These are phyloP conservation scores for Tetrax tetrax DNA, from an alignment of 2,113 vertebrate genomes.

Conservation along the genomic window DNA sequence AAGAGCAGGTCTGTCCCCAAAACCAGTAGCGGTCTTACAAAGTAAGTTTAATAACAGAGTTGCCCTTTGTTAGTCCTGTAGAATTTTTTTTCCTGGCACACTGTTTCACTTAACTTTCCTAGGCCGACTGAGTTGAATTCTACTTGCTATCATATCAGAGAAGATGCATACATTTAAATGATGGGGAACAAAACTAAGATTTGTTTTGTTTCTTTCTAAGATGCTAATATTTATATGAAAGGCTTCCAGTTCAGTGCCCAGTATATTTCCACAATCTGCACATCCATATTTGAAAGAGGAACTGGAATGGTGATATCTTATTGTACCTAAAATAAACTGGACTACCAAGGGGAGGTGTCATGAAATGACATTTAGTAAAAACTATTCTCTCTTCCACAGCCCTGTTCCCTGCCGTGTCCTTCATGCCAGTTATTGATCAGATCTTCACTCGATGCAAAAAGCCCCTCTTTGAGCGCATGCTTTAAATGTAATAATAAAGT, in stretches of 20 bases:
- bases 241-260: background rate
- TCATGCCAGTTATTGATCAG: conserved; percentile 58
- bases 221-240: conserved; percentile 34
- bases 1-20: background rate
- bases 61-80: background rate
- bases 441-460: conserved; percentile 22
- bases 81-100: background rate
- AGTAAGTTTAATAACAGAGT: background rate
- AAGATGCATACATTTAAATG: background rate
- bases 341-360: conserved; percentile 36
- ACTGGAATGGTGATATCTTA: conserved; percentile 25
- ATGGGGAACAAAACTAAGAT: background rate
- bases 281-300: conserved; percentile 34
- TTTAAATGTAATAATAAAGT: conserved; percentile 60
- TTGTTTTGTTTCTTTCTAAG: background rate
- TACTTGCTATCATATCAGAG: background rate
- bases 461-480: conserved; percentile 8
- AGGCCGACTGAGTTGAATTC: background rate
- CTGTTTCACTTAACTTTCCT: background rate
- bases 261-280: conserved; percentile 35
- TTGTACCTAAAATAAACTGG: conserved; percentile 46
- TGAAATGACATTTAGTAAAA: conserved; percentile 68
- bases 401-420: conserved; percentile 45
- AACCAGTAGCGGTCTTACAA: background rate
- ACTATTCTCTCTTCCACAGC: conserved; percentile 28